Percentiles rank a stretch among this genome's conserved stretches.
phyloP scores from a whole-genome alignment of 2,888 invertebrate genomes.

The Tetranychus piercei region DNA sequence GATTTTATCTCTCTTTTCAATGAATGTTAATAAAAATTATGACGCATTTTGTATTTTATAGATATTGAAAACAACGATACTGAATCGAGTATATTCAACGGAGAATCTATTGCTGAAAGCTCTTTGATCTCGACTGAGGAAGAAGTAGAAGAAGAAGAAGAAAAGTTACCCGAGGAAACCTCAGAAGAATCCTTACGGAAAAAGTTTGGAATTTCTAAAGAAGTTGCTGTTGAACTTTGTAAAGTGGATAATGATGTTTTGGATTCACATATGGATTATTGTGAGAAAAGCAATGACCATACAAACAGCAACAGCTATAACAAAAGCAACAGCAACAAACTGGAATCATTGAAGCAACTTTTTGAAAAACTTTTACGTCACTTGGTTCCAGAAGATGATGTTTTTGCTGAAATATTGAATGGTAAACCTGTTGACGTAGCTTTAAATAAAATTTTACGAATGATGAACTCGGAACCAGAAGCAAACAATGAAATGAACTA shows the following conservation, averaged over 20 bases:
- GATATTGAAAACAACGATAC: background rate
- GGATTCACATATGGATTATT: background rate
- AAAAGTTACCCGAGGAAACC: background rate
- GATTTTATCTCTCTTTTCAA: background rate
- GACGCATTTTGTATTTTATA: background rate
- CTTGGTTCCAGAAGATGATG: conserved; percentile 11
- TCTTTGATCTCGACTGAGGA: conserved; percentile 1
- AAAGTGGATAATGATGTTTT: background rate
- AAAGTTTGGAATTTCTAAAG: conserved; percentile 4
- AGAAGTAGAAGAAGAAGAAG: background rate
- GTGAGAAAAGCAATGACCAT: background rate
- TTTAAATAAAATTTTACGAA: conserved; percentile 12
- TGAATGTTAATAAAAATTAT: no score
- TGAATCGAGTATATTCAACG: background rate
- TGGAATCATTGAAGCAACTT: conserved; percentile 12
- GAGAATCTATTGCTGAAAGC: background rate
- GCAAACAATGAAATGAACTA: background rate
- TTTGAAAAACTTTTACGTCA: conserved; percentile 12
- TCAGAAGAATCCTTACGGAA: background rate
- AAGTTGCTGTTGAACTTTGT: background rate
- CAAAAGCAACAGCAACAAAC: conserved; percentile 8
- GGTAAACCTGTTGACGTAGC: conserved; percentile 12
- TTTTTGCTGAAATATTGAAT: conserved; percentile 4
- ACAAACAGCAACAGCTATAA: background rate
- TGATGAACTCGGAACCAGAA: background rate